Base-by-base conservation (phyloP, 1,140 invertebrate species). In the Drosophila suzukii region DNA sequence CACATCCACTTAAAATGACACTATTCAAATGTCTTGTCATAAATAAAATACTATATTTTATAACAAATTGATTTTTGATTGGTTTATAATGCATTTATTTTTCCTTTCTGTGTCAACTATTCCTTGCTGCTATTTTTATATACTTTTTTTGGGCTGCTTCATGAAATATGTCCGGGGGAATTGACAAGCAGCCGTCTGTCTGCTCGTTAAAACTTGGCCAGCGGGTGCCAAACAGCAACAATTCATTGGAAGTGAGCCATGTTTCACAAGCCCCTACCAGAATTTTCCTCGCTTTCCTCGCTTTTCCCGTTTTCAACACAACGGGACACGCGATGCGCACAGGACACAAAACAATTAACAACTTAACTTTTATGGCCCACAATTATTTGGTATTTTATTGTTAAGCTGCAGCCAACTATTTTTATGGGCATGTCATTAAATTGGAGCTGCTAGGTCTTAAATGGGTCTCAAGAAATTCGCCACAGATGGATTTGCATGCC, bases 351-450 rank as follows among this genome's bases (percentile, higher is more conserved):
- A 70, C 83, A 83, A 86, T 86, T 86, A 86, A 86, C 83, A 83
- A 89, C 76, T 88, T 83, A 77, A 83, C 84, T 88, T 86, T 89
- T 88, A 88, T 88, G 83, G 72, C 56, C 83, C 67, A 73, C 84
- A 88, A 88, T 89, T 88, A 88, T 88, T 80, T 83, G 83, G 71
- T 86, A 88, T 86, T 88, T 71, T 88, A 88, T 86, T 83, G 67
- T 83, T 71, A 57, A 82, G 75, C 71, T 53, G 39, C 65, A 38
- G 66, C 77, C 75, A 75, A 77, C 68, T 78, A 86, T 78, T 81
- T 85, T 86, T 78, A 81, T 78, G 78, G 53, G 41, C 39, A 24
- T 30, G 56, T 54, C 66, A 78, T 89, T 74, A 89, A 86, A 83
- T 43, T 76, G 56, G 67, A 81, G 73, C 61, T 65, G 66, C 15